Percentiles rank a stretch among this genome's conserved stretches.
These are phyloP conservation scores for Lepidurus couesii DNA, from an alignment of 1,140 invertebrate genomes.

Conservation along the genomic window DNA sequence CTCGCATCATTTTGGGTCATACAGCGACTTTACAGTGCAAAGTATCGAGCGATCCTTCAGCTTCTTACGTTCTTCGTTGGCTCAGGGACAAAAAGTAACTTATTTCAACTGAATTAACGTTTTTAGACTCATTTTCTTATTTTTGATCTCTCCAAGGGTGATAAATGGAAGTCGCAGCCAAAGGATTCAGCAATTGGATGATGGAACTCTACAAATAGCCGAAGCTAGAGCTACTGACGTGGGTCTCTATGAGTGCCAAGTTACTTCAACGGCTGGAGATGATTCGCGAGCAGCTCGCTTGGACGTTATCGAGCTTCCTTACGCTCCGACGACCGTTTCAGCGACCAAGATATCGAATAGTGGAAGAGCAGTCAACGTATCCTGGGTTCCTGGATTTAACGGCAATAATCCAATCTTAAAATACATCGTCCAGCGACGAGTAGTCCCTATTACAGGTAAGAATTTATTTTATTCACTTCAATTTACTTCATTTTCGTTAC, in stretches of 20 bases:
- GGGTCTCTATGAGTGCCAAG: slow-evolving; percentile 72
- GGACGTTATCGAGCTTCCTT: slow-evolving; percentile 88
- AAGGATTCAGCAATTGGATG: slow-evolving; percentile 63
- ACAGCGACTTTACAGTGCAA: slow-evolving; percentile 87
- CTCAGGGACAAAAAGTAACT: slow-evolving; percentile 76
- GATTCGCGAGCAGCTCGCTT: slow-evolving; percentile 77
- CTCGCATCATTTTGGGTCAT: slow-evolving; percentile 77
- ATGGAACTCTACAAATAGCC: slow-evolving; percentile 70
- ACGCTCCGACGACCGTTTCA: slow-evolving; percentile 76
- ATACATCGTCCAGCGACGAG: slow-evolving; percentile 85
- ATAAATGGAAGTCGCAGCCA: slow-evolving; percentile 51
- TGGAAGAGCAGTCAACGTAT: slow-evolving; percentile 66
- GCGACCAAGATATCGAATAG: slow-evolving; percentile 54
- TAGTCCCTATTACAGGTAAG: slow-evolving; percentile 74
- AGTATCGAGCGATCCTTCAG: slow-evolving; percentile 82
- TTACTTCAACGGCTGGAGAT: slow-evolving; percentile 81
- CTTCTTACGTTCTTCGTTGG: slow-evolving; percentile 88
- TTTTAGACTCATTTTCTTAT: neutral
- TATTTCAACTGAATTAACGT: neutral
- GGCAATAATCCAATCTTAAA: slow-evolving; percentile 92
- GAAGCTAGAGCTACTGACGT: slow-evolving; percentile 65
- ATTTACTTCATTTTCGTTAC: neutral
- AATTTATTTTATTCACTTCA: slow-evolving; percentile 29
- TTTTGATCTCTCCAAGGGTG: slow-evolving; percentile 33
- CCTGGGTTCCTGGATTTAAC: slow-evolving; percentile 92